These are phyloP conservation scores for Chaetodon trifascialis DNA, from an alignment of 2,113 vertebrate species.

Conservation along the genomic window DNA sequence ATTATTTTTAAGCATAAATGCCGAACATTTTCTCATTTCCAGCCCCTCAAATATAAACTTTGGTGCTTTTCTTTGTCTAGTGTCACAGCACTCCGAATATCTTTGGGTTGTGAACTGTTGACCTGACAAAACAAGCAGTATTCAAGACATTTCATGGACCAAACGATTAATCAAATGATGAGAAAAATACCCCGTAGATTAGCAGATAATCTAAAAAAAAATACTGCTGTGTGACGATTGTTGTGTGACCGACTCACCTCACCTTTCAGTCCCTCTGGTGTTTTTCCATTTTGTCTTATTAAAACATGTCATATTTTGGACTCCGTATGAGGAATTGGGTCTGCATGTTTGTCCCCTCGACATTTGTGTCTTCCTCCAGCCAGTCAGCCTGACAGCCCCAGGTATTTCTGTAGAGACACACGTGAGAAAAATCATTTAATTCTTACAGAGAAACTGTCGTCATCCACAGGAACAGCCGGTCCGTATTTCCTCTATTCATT, in stretches of 20 bases:
- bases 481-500: conserved; percentile 42
- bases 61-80: neutral
- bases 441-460: neutral
- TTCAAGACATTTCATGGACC: neutral
- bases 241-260: neutral
- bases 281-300: neutral
- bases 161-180: neutral
- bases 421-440: neutral
- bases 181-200: neutral
- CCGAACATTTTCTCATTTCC: neutral
- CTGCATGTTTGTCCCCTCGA: neutral
- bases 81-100: neutral
- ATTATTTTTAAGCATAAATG: neutral
- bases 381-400: neutral
- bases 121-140: neutral
- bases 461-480: conserved; percentile 20
- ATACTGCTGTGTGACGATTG: neutral
- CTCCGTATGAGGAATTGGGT: neutral
- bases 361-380: conserved; percentile 23
- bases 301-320: neutral
- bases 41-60: neutral
- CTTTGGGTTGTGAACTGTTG: neutral
- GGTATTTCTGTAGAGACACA: too few relatives aligned
- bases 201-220: neutral
- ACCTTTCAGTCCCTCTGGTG: neutral